phyloP scores from a whole-genome alignment of 64 coral and sea anemone species.

The Astreopora myriophthalma region DNA sequence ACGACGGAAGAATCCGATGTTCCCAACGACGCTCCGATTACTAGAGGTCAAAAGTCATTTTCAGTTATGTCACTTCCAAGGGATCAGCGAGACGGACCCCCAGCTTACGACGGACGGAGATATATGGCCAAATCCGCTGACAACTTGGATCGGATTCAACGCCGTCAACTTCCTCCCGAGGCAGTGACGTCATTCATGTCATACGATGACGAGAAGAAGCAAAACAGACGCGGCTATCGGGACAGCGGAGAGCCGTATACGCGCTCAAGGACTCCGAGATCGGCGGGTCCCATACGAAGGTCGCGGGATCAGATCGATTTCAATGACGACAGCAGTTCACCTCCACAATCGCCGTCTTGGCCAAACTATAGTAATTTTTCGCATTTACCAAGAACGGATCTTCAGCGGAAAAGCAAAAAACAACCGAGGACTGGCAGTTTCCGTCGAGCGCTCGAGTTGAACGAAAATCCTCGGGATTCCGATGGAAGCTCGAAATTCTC shows the following conservation, averaged over 20 bases:
- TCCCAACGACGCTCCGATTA: conserved; percentile 44
- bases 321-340: conserved; percentile 41
- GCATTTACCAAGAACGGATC: background rate
- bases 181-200: conserved; percentile 93
- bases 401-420: background rate
- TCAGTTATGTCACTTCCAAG: conserved; percentile 41
- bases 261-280: background rate
- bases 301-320: conserved; percentile 11
- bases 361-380: background rate
- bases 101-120: conserved; percentile 60
- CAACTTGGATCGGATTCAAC: conserved; percentile 41
- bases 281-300: background rate
- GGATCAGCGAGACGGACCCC: conserved; percentile 54
- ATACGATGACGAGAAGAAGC: conserved; percentile 51
- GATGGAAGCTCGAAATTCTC: conserved; percentile 73
- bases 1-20: conserved; percentile 66
- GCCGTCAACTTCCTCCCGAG: conserved; percentile 55
- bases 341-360: background rate
- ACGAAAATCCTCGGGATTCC: conserved; percentile 47
- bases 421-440: conserved; percentile 64
- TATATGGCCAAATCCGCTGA: conserved; percentile 44
- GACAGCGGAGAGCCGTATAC: background rate
- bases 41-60: conserved; percentile 39
- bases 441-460: conserved; percentile 44
- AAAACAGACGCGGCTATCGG: background rate